These are phyloP conservation scores for Tangara arthus DNA, from an alignment of 2,797 vertebrate genomes.

Conservation along the genomic window DNA sequence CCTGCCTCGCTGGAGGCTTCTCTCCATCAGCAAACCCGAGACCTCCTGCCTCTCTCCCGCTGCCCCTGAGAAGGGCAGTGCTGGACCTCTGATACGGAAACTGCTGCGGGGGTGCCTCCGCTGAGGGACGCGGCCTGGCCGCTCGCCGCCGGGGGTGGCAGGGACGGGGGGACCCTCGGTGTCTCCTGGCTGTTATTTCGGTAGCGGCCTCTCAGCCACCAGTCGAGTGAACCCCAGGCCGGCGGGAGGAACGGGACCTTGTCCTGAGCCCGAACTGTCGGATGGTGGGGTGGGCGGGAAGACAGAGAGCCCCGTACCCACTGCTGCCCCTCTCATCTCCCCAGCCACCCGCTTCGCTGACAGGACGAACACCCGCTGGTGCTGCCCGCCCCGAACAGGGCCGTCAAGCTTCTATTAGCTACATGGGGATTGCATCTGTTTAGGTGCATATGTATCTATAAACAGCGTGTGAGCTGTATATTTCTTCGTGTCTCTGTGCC, in stretches of 20 bases:
- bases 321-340: not conserved
- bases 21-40: not conserved
- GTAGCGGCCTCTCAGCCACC: not conserved
- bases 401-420: not conserved
- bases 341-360: not conserved
- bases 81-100: not conserved
- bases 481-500: not conserved
- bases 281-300: not conserved
- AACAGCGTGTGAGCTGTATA: not conserved
- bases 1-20: not conserved
- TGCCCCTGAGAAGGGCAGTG: not conserved
- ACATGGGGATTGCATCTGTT: rapidly evolving
- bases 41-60: not conserved
- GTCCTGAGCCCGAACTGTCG: not conserved
- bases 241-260: not conserved
- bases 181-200: not conserved
- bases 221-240: not conserved
- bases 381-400: rapidly evolving
- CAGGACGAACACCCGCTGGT: rapidly evolving
- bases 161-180: not conserved
- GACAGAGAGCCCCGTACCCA: not conserved
- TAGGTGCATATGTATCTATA: not conserved
- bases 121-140: not conserved
- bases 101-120: not conserved
- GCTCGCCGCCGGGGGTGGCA: not conserved